Percentiles rank a stretch among this genome's conserved stretches.
Conservation (phyloP, 2,113 vertebrate species). For the Delphinus delphis region DNA sequence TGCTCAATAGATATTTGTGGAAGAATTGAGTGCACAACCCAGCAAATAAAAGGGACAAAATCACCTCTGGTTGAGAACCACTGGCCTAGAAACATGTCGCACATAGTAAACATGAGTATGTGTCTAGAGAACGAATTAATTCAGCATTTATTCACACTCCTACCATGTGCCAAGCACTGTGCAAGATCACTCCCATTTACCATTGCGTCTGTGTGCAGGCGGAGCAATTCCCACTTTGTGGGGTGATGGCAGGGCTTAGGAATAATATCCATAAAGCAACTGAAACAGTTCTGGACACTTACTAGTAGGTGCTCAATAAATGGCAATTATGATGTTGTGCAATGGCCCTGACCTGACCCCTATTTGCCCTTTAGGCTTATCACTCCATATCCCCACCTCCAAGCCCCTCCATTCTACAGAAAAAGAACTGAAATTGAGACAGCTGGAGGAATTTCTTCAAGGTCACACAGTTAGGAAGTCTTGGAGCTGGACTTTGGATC, state of each 20-base stretch:
- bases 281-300: accelerated
- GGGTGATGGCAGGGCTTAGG: too few relatives aligned
- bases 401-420: not conserved
- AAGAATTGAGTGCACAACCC: not conserved
- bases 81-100: not conserved
- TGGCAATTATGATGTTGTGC: not conserved
- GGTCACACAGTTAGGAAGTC: not conserved
- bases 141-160: not conserved
- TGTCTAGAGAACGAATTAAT: not conserved
- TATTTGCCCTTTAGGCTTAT: not conserved
- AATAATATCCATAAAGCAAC: not conserved
- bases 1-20: not conserved
- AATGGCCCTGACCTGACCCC: not conserved
- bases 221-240: not conserved
- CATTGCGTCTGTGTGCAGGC: not conserved
- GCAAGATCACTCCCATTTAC: not conserved
- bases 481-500: not conserved
- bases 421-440: not conserved
- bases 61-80: not conserved
- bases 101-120: not conserved
- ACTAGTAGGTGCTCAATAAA: not conserved
- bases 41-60: not conserved
- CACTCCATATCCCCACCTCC: not conserved
- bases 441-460: not conserved
- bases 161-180: not conserved